A percentile compares a stretch with the other conserved stretches of the same genome.
These are phyloP conservation scores for Bubalus kerabau DNA, from an alignment of 2,113 vertebrate genomes.

Conservation along the genomic window DNA sequence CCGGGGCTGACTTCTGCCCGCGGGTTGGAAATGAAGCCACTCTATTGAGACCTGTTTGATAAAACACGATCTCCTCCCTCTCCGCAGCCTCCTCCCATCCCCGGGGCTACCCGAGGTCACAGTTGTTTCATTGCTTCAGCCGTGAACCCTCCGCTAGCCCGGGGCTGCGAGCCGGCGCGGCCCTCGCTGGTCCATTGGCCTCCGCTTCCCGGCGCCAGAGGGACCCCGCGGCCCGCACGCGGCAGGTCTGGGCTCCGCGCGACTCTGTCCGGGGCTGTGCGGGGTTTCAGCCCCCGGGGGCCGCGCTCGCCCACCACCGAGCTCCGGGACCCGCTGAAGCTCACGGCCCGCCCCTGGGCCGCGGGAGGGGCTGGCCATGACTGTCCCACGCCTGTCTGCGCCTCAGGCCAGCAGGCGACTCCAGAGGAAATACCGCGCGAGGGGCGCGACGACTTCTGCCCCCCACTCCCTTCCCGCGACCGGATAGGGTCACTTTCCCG, in stretches of 20 bases:
- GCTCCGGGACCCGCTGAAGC: background rate
- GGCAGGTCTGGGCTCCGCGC: background rate
- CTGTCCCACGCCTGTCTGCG: background rate
- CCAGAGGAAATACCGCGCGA: no score
- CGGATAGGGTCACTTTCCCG: background rate
- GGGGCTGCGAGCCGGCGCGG: background rate
- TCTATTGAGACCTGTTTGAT: fast-evolving
- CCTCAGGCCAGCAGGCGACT: background rate
- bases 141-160: background rate
- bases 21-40: background rate
- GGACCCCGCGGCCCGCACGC: conserved; percentile 39
- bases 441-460: background rate
- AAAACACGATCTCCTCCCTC: no score
- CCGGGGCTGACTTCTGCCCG: background rate
- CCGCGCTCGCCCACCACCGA: fast-evolving
- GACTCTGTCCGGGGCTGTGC: background rate
- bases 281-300: no score
- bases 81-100: background rate
- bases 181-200: background rate
- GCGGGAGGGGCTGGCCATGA: background rate
- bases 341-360: background rate
- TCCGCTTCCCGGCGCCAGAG: conserved; percentile 52
- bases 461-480: background rate
- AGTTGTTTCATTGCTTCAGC: background rate
- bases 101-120: background rate